phyloP scores from a whole-genome alignment of 2,797 vertebrate genomes.

The Nannoperca australis region DNA sequence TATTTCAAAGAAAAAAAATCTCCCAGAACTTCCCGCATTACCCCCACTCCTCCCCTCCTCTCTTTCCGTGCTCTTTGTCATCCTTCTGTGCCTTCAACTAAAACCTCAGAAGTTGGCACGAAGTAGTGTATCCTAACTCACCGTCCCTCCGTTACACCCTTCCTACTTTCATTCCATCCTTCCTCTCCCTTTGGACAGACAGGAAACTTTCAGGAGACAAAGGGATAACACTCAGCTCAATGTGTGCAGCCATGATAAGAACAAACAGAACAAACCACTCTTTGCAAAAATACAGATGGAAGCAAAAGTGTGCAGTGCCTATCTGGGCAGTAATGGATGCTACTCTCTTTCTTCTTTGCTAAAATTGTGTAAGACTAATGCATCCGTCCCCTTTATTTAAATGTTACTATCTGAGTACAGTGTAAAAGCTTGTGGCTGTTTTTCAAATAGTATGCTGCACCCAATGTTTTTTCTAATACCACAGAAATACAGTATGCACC shows the following conservation, averaged over 20 bases:
- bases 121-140: background rate
- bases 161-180: conserved; percentile 3
- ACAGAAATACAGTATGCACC: background rate
- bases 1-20: conserved; percentile 34
- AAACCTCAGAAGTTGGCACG: background rate
- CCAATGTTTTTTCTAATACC: background rate
- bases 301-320: background rate
- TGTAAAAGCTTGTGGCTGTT: background rate
- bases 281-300: background rate
- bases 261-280: conserved; percentile 35
- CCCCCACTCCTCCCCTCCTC: background rate
- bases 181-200: conserved; percentile 30
- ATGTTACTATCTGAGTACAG: background rate
- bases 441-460: background rate
- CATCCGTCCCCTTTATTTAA: background rate
- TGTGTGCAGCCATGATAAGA: conserved; percentile 66
- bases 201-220: conserved; percentile 58
- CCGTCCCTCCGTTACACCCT: conserved; percentile 4
- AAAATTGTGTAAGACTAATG: conserved; percentile 21
- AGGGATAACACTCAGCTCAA: conserved; percentile 45
- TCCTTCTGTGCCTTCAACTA: conserved; percentile 1
- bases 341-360: conserved; percentile 3
- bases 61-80: conserved; percentile 20
- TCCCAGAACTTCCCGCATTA: conserved; percentile 46
- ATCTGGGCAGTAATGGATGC: background rate